These are phyloP conservation scores for Nibea albiflora DNA, from an alignment of 2,113 vertebrate genomes.

Conservation along the genomic window DNA sequence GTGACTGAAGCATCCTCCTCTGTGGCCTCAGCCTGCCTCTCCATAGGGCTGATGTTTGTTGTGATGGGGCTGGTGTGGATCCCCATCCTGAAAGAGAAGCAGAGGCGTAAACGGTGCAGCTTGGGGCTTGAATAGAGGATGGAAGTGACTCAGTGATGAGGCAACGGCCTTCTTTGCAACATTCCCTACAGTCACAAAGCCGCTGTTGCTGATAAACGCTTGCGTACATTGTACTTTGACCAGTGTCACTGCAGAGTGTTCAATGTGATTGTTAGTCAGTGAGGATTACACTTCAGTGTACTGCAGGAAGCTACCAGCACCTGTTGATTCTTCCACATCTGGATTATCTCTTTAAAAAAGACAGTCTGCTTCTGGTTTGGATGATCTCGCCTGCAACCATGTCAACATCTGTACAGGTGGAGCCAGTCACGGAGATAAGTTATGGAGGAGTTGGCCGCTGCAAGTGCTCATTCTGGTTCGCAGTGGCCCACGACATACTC, in stretches of 20 bases:
- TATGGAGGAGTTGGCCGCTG: conserved; percentile 85
- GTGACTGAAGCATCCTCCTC: conserved; percentile 27
- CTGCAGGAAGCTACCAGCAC: background rate
- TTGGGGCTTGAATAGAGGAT: conserved; percentile 32
- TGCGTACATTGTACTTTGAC: conserved; percentile 73
- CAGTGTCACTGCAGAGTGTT: conserved; percentile 30
- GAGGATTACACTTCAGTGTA: background rate
- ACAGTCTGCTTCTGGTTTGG: background rate
- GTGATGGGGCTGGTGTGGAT: conserved; percentile 77
- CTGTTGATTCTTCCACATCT: conserved; percentile 11
- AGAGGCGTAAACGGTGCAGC: conserved; percentile 37
- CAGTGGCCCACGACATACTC: conserved; percentile 87
- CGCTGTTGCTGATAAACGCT: conserved; percentile 59
- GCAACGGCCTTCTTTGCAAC: conserved; percentile 15
- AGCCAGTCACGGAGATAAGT: conserved; percentile 63
- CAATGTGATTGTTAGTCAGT: conserved; percentile 1
- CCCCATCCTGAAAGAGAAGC: conserved; percentile 74
- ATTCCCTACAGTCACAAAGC: conserved; percentile 22
- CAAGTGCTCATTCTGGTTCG: conserved; percentile 90
- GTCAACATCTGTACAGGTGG: conserved; percentile 65
- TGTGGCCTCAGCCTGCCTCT: conserved; percentile 71
- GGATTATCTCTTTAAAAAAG: background rate
- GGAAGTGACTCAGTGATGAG: conserved; percentile 7
- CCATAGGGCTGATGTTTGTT: conserved; percentile 75
- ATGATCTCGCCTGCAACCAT: conserved; percentile 36